Evolutionary conservation across 2,888 invertebrate species (phyloP).

Genomic region (Sarcophaga rosellei): DNA sequence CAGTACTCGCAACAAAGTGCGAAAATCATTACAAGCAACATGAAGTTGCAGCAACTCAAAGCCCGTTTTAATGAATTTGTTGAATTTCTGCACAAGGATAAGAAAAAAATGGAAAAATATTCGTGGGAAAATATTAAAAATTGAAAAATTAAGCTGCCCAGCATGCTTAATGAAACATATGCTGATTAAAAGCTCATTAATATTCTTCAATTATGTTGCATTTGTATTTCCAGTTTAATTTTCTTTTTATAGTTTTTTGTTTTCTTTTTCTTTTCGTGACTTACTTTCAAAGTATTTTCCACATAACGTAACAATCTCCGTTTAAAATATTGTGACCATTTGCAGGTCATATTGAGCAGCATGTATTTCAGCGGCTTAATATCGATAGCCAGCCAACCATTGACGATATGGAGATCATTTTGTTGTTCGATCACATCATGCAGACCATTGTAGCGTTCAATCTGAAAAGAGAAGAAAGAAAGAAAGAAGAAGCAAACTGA

Average conservation of each 20-base stretch:
- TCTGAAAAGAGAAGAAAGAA: constrained; percentile 76
- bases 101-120: constrained; percentile 22
- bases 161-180: background rate
- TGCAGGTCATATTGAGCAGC: constrained; percentile 91
- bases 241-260: background rate
- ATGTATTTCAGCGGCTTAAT: constrained; percentile 90
- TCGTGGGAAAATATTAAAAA: background rate
- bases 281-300: constrained; percentile 84
- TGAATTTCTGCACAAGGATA: constrained; percentile 84
- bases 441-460: constrained; percentile 78
- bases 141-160: background rate
- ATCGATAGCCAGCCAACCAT: constrained; percentile 91
- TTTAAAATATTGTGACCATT: constrained; percentile 95
- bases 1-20: constrained; percentile 91
- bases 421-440: constrained; percentile 77
- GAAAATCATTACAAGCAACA: constrained; percentile 91
- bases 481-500: background rate
- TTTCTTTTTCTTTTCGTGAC: constrained; percentile 6
- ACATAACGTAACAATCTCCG: constrained; percentile 92
- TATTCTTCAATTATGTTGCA: background rate
- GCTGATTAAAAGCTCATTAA: background rate
- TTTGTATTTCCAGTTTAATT: background rate
- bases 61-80: constrained; percentile 89
- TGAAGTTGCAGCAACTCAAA: constrained; percentile 87
- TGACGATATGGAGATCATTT: constrained; percentile 84